Evolutionary conservation across 2,797 vertebrate genomes (phyloP), one percentile per base, ranked within the genome.

Genomic region (Sebastolobus alascanus): DNA sequence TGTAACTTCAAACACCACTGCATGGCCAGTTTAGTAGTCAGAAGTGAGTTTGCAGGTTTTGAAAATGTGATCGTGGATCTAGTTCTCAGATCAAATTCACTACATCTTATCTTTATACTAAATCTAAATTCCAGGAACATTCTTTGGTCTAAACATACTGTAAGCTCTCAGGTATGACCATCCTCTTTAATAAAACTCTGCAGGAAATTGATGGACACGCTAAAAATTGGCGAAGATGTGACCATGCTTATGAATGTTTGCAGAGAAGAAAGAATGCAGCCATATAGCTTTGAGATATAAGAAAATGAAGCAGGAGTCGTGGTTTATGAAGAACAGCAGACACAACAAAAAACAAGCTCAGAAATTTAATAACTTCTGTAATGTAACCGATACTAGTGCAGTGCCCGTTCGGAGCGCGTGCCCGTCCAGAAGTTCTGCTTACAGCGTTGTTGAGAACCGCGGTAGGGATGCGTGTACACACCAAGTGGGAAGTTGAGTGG

Each of bases 1-100:
- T 59, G 31, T 63, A 65, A 64, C 60, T 10, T 22, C 13, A 61
- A n/a, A 58, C 37, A 16, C 40, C 8, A 29, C 20, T 38, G n/a
- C 27, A 13, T 37, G 22, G 12, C 18, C 5, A 31, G 8, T 40
- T 61, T 40, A 2, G 35, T 40, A 37, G 52, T 40, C 25, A 31
- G n/a, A 68, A n/a, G n/a, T 22, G 54, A 50, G 20, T 8, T 71
- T 55, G 50, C n/a, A 59, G 12, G 38, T 64, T 63, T 67, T 60
- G 4, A 27, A 27, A 38, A 18, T 11, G 8, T 11, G 31, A 59
- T 40, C 13, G 16, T 37, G 4, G 25, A 55, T 33, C 22, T 33
- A 29, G 20, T 33, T n/a, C 1, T 50, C 14, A 59, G 22, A 37
- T 38, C 4, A 14, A 56, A 22, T 54, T 29, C 18, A 52, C 29